Percentiles rank a stretch among this genome's conserved stretches.
These are phyloP conservation scores for Emydura subglobosa DNA, from an alignment of 2,113 vertebrate species.

Conservation along the genomic window DNA sequence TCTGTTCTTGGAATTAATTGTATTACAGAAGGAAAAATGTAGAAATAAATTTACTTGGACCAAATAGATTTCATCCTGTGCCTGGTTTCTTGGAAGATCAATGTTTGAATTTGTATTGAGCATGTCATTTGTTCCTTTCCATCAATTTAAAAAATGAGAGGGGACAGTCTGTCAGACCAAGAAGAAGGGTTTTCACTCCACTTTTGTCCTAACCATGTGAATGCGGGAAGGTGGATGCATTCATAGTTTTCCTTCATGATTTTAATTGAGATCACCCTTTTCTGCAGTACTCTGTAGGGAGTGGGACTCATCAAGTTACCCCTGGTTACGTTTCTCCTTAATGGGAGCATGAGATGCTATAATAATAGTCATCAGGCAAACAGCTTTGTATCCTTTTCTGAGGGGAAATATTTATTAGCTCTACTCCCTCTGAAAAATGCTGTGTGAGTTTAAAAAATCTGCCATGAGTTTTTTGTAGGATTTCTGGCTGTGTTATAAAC, in stretches of 20 bases:
- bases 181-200: not conserved
- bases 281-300: not conserved
- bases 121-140: not conserved
- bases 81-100: not conserved
- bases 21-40: not conserved
- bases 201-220: not conserved
- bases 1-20: constrained; percentile 27
- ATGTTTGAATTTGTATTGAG: not conserved
- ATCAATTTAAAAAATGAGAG: not conserved
- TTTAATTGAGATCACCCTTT: not conserved
- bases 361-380: not conserved
- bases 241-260: not conserved
- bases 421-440: not conserved
- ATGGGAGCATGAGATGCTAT: fast-evolving
- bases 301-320: not conserved
- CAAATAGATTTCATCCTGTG: not conserved
- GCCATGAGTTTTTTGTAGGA: not conserved
- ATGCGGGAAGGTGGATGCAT: not conserved
- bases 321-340: not conserved
- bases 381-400: not conserved
- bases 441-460: not conserved
- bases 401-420: not conserved
- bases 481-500: not conserved
- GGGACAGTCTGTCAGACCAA: not conserved
- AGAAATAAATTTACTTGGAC: not conserved